Conservation (phyloP, 2,797 vertebrate genomes). For the Knipowitschia caucasica region DNA sequence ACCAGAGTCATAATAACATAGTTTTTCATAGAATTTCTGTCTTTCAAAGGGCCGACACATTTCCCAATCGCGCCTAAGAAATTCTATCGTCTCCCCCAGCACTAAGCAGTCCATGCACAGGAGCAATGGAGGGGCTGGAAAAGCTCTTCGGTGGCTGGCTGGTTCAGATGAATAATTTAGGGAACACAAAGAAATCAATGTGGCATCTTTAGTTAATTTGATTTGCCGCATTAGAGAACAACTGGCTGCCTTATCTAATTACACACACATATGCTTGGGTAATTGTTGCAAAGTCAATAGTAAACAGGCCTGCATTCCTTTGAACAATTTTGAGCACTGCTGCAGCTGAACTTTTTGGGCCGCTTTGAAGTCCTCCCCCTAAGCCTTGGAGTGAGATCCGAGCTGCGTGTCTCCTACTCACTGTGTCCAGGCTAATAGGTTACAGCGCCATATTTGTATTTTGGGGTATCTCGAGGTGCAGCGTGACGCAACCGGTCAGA, state of each 20-base stretch:
- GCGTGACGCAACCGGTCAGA: slow-evolving; percentile 36
- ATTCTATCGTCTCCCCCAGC: slow-evolving; percentile 31
- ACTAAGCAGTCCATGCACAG: slow-evolving; percentile 41
- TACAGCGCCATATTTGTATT: slow-evolving; percentile 35
- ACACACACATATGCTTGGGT: slow-evolving; percentile 72
- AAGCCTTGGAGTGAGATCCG: slow-evolving; percentile 30
- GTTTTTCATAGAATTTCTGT: too few species aligned
- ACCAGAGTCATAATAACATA: too few species aligned
- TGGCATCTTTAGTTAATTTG: slow-evolving; percentile 78
- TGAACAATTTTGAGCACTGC: slow-evolving; percentile 48
- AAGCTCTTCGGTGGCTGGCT: slow-evolving; percentile 58
- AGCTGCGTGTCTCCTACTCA: slow-evolving; percentile 22
- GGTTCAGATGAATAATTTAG: slow-evolving; percentile 77
- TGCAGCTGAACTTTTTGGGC: slow-evolving; percentile 48
- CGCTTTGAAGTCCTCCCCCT: slow-evolving; percentile 46
- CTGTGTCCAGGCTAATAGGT: slow-evolving; percentile 22
- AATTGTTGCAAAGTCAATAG: slow-evolving; percentile 73
- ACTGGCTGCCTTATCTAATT: slow-evolving; percentile 77
- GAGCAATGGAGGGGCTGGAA: slow-evolving; percentile 38
- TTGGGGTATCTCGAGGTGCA: slow-evolving; percentile 6
- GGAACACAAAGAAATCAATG: slow-evolving; percentile 77
- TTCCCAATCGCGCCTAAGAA: slow-evolving; percentile 37
- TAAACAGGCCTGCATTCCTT: slow-evolving; percentile 64
- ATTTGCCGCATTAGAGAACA: slow-evolving; percentile 77
- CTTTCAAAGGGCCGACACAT: too few species aligned